phyloP scores from a whole-genome alignment of 2,113 vertebrate species.

The Oryzias celebensis region DNA sequence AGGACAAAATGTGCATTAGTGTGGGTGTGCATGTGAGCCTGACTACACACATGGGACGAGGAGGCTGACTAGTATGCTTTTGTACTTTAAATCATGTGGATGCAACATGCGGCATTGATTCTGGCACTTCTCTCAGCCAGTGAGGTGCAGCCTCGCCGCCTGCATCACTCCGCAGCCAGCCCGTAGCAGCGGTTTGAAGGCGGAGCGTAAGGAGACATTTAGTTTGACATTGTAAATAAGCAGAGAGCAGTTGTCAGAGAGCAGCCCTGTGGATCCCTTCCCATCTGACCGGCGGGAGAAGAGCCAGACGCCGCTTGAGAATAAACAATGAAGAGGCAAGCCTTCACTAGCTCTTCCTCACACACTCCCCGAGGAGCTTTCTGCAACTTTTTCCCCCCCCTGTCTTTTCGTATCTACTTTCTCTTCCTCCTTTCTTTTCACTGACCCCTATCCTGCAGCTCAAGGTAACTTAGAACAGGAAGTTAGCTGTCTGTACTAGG shows the following conservation, averaged over 20 bases:
- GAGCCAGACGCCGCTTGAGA: conserved; percentile 45
- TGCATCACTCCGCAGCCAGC: conserved; percentile 64
- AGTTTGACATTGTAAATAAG: conserved; percentile 88
- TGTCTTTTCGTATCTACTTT: conserved; percentile 48
- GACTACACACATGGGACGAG: conserved; percentile 63
- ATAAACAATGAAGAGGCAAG: conserved; percentile 64
- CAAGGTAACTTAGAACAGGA: conserved; percentile 99
- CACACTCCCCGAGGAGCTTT: conserved; percentile 41
- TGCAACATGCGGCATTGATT: conserved; percentile 75
- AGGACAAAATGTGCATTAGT: conserved; percentile 59
- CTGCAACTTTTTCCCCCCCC: conserved; percentile 64
- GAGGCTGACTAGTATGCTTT: conserved; percentile 71
- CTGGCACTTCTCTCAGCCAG: conserved; percentile 64
- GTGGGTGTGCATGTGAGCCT: conserved; percentile 56
- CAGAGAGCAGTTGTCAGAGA: conserved; percentile 81
- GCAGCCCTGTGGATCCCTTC: conserved; percentile 70
- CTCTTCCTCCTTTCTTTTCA: conserved; percentile 76
- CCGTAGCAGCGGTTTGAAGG: conserved; percentile 66
- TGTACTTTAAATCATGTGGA: conserved; percentile 83
- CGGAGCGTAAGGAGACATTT: conserved; percentile 76
- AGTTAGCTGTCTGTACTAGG: conserved; percentile 83
- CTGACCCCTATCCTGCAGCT: conserved; percentile 98
- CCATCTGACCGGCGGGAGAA: conserved; percentile 62
- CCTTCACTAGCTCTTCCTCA: conserved; percentile 22
- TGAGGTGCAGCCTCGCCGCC: conserved; percentile 39